A percentile compares a stretch with the other conserved stretches of the same genome.
Evolutionary conservation across 2,888 invertebrate genomes (phyloP).

Genomic region (Pachydiplax longipennis): DNA sequence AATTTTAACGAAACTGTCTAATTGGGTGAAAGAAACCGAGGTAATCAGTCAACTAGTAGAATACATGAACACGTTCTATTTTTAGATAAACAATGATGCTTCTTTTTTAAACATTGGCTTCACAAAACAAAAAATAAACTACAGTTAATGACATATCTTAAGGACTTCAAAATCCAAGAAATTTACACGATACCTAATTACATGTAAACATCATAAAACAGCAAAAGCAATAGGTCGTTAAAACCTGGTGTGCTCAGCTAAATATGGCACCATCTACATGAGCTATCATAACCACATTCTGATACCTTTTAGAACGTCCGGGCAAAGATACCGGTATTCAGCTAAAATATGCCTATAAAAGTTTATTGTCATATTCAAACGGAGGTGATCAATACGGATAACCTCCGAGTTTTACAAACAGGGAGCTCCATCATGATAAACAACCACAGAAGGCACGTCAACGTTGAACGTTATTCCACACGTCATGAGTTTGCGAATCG

Average conservation of each 20-base stretch:
- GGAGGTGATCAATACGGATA: neutral
- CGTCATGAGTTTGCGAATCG: neutral
- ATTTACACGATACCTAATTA: neutral
- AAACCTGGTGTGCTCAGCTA: neutral
- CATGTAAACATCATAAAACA: neutral
- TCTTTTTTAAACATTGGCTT: constrained; percentile 17
- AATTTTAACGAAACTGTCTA: constrained; percentile 51
- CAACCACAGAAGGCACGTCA: neutral
- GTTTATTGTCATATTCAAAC: neutral
- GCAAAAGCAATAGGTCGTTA: neutral
- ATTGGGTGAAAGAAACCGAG: constrained; percentile 51
- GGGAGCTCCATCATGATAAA: neutral
- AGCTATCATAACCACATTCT: neutral
- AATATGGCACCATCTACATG: neutral
- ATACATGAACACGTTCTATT: neutral
- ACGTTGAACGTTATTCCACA: neutral
- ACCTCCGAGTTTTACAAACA: neutral
- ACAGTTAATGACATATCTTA: neutral
- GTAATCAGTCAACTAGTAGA: constrained; percentile 45
- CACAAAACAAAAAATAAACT: constrained; percentile 12
- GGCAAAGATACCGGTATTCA: neutral
- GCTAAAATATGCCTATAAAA: neutral
- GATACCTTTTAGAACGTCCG: neutral
- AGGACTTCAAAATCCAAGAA: neutral
- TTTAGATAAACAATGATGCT: constrained; percentile 8